These are phyloP conservation scores for Phengaris arion DNA, from an alignment of 2,888 invertebrate genomes.

Conservation along the genomic window DNA sequence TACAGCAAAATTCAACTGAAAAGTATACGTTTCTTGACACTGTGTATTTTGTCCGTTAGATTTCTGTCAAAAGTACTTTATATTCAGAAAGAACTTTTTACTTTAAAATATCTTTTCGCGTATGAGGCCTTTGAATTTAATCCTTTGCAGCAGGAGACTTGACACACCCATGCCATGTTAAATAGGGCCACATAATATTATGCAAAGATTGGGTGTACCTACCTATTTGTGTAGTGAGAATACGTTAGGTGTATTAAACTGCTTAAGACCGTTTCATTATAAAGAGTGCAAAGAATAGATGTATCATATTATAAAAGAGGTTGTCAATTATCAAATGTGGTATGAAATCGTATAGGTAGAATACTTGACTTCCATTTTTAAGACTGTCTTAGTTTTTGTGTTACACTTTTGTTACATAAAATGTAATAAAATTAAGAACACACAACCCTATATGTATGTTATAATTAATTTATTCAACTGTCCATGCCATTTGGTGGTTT, in stretches of 20 bases:
- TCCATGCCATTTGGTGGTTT: slow-evolving; percentile 40
- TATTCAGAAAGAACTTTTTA: background rate
- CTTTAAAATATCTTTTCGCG: background rate
- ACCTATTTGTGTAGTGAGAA: too few relatives aligned
- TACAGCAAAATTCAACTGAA: slow-evolving; percentile 7
- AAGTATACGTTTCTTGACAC: slow-evolving; percentile 11
- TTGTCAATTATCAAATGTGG: too few relatives aligned
- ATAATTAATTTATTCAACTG: slow-evolving; percentile 48
- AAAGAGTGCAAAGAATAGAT: too few relatives aligned
- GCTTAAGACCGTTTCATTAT: too few relatives aligned
- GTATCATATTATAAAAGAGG: too few relatives aligned
- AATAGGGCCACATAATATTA: too few relatives aligned
- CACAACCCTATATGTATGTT: slow-evolving; percentile 36
- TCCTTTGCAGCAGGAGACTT: background rate
- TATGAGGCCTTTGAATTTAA: background rate
- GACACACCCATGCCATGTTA: background rate
- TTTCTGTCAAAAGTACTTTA: background rate
- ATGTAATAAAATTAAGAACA: background rate
- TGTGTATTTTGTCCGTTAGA: slow-evolving; percentile 7
- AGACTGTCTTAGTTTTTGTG: too few relatives aligned
- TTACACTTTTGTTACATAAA: too few relatives aligned
- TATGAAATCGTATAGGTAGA: too few relatives aligned
- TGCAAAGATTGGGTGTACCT: too few relatives aligned
- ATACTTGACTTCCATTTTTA: too few relatives aligned
- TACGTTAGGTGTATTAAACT: too few relatives aligned